Base-by-base conservation (phyloP, 2,113 vertebrate genomes). In the Poecilia latipinna region DNA sequence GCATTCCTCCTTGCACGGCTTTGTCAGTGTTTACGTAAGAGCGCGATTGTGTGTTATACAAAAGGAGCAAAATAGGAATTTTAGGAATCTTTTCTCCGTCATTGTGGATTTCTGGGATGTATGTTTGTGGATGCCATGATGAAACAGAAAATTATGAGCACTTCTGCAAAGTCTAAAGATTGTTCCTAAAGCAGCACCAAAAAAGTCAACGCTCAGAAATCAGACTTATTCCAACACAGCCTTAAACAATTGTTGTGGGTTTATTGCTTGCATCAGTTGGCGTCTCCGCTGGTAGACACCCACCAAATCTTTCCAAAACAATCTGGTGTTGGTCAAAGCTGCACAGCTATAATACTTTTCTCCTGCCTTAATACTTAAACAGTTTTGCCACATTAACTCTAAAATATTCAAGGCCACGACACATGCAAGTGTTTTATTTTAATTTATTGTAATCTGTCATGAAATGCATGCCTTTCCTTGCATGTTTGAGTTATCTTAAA, bases 1-100 rank as follows among this genome's bases (percentile, higher is more conserved):
- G 80, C 85, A 85, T 91, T 91, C 86, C 86, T 77, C 24, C 0
- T 33, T 75, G 37, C 31, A 75, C 74, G 63, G 15, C 68, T 77
- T 51, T 57, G 29, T 81, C 61, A 79, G 22, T 75, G 29, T 64
- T 61, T 63, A 44, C 60, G 51, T 22, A 32, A 60, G 13, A 8
- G 24, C 66, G 33, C 67, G 54, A 62, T 72, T 69, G 75, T 69
- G 51, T 69, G 64, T 60, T 70, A 67, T 37, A 48, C 65, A 73
- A 64, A 68, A 28, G 1, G 28, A 44, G 57, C 37, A 22, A 66
- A 64, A 48, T 12, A 35, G 68, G 71, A 61, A 72, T 68, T 70
- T 57, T 57, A 24, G 70, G 39, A 63, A 33, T 26, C 37, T 39
- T 48, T 48, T 66, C 42, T 67, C 29, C 26, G 17, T 78, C 51